Evolutionary conservation across 1,140 invertebrate species (phyloP).

Genomic region (Brachionus manjavacas): DNA sequence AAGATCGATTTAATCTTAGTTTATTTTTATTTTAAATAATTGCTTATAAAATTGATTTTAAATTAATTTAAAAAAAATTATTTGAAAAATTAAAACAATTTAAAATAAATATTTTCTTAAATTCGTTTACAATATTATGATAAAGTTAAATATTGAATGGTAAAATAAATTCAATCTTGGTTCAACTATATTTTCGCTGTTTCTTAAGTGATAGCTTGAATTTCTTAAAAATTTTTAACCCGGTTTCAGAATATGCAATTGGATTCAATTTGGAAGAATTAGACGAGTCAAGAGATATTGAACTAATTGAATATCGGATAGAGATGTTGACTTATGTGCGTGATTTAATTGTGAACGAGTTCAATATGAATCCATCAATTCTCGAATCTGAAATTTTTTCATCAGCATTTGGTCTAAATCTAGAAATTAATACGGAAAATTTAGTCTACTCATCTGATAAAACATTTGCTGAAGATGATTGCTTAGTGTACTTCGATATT

Average conservation of each 20-base stretch:
- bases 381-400: not conserved
- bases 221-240: too few relatives aligned
- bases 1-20: too few relatives aligned
- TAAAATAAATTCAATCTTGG: too few relatives aligned
- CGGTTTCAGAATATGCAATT: not conserved
- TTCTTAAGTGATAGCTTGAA: too few relatives aligned
- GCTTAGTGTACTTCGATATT: not conserved
- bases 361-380: not conserved
- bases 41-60: too few relatives aligned
- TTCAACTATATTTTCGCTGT: too few relatives aligned
- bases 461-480: not conserved
- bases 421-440: not conserved
- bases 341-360: not conserved
- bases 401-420: not conserved
- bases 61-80: too few relatives aligned
- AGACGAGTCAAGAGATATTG: not conserved
- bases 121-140: too few relatives aligned
- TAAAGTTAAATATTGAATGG: too few relatives aligned
- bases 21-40: too few relatives aligned
- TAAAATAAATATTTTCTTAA: too few relatives aligned
- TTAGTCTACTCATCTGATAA: not conserved
- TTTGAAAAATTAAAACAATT: too few relatives aligned
- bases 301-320: conserved; percentile 1
- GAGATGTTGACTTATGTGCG: not conserved
- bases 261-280: not conserved